Percentiles rank a stretch among this genome's conserved stretches.
Conservation (phyloP, 2,113 vertebrate species). For the human region DNA sequence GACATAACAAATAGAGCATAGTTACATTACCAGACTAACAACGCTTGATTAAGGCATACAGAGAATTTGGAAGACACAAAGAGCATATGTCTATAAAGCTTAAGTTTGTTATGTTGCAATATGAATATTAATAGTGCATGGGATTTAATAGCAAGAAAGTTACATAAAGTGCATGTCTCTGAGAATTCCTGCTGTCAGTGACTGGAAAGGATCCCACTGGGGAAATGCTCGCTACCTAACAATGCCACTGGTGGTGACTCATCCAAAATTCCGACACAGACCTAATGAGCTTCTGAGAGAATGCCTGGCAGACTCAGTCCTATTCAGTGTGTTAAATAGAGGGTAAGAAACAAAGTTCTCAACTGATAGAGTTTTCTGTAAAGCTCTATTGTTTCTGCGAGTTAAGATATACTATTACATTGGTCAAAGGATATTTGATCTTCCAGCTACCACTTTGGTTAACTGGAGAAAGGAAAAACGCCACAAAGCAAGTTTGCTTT, state of each 20-base stretch:
- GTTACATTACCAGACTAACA: not conserved
- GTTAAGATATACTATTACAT: not conserved
- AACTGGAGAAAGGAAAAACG: not conserved
- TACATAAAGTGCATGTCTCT: not conserved
- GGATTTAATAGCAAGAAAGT: slow-evolving; percentile 11
- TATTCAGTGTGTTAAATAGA: not conserved
- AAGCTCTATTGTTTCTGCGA: not conserved
- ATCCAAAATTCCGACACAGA: not conserved
- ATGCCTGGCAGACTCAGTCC: not conserved
- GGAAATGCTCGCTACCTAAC: not conserved
- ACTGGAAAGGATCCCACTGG: not conserved
- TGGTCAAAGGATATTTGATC: not conserved
- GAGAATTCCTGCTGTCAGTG: not conserved
- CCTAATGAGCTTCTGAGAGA: not conserved
- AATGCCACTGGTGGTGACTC: not conserved
- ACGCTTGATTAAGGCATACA: not conserved
- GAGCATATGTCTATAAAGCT: not conserved
- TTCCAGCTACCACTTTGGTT: not conserved
- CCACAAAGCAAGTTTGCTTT: not conserved
- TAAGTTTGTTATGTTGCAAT: not conserved
- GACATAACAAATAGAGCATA: slow-evolving; percentile 12
- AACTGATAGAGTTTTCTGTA: not conserved
- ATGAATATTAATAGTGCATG: not conserved
- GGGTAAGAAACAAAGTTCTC: not conserved
- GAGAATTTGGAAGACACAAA: not conserved